phyloP scores from a whole-genome alignment of 1,140 invertebrate genomes.

The Notospermus geniculatus region DNA sequence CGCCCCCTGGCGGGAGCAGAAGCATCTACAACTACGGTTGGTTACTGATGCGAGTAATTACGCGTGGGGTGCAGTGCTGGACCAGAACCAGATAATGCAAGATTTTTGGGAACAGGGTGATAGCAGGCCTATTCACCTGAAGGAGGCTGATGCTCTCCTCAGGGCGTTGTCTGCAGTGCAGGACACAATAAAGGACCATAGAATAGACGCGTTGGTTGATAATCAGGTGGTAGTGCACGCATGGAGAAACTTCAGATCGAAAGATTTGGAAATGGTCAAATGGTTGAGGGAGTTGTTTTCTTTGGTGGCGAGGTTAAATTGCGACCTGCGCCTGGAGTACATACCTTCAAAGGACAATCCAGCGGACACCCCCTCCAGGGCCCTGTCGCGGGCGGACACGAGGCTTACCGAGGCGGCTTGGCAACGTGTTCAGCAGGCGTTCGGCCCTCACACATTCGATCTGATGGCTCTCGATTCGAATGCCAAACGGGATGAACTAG shows the following conservation, averaged over 20 bases:
- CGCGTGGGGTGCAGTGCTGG: background rate
- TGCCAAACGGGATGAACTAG: no score
- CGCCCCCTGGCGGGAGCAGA: background rate
- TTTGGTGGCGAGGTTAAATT: background rate
- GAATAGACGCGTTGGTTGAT: conserved; percentile 1
- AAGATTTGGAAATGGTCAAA: background rate
- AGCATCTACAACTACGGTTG: background rate
- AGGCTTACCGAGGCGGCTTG: no score
- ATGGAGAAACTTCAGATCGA: background rate
- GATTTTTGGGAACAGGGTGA: background rate
- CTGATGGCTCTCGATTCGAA: no score
- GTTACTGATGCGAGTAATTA: background rate
- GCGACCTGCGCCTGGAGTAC: background rate
- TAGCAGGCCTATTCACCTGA: background rate
- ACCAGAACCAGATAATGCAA: background rate
- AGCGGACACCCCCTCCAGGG: background rate
- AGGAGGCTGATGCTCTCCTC: conserved; percentile 2
- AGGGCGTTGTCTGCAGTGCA: background rate
- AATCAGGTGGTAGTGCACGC: background rate
- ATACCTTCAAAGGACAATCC: background rate
- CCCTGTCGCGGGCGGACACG: no score
- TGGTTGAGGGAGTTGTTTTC: background rate
- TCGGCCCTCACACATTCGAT: no score
- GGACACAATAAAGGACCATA: background rate
- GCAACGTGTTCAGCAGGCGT: no score